These are phyloP conservation scores for Sminthurides bifidus DNA, from an alignment of 1,140 invertebrate genomes.

Conservation along the genomic window DNA sequence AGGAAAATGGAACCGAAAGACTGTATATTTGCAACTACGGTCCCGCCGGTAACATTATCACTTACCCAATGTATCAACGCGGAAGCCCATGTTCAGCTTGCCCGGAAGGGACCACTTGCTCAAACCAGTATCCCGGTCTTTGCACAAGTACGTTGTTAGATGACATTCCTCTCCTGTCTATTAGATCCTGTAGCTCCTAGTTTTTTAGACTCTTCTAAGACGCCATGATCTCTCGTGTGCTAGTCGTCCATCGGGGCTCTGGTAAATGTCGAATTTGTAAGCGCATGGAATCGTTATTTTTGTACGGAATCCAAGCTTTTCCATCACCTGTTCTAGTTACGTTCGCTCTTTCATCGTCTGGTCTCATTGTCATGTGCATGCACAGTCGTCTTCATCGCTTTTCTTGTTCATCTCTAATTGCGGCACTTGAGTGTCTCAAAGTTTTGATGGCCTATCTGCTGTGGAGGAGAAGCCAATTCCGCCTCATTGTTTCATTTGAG, in stretches of 20 bases:
- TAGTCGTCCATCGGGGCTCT: neutral
- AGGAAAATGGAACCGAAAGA: slow-evolving; percentile 41
- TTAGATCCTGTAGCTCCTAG: neutral
- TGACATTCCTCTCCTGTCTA: neutral
- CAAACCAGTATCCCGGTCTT: slow-evolving; percentile 33
- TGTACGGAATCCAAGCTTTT: no score
- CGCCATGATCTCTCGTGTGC: neutral
- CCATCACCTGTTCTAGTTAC: no score
- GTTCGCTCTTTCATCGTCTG: no score
- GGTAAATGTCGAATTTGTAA: no score
- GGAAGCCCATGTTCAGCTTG: slow-evolving; percentile 35
- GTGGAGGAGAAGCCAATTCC: no score
- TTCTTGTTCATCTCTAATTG: no score
- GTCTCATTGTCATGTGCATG: no score
- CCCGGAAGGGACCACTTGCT: slow-evolving; percentile 34
- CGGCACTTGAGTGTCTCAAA: no score
- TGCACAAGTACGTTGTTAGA: slow-evolving; percentile 30
- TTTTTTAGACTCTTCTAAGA: neutral
- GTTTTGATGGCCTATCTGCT: no score
- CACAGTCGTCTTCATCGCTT: no score
- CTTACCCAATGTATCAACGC: slow-evolving; percentile 33
- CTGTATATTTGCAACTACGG: slow-evolving; percentile 78
- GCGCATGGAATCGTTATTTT: no score
- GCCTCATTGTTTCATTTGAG: no score
- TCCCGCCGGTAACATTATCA: slow-evolving; percentile 42